These are phyloP conservation scores for Dynastes hyllus DNA, from an alignment of 2,888 invertebrate species.

Conservation along the genomic window DNA sequence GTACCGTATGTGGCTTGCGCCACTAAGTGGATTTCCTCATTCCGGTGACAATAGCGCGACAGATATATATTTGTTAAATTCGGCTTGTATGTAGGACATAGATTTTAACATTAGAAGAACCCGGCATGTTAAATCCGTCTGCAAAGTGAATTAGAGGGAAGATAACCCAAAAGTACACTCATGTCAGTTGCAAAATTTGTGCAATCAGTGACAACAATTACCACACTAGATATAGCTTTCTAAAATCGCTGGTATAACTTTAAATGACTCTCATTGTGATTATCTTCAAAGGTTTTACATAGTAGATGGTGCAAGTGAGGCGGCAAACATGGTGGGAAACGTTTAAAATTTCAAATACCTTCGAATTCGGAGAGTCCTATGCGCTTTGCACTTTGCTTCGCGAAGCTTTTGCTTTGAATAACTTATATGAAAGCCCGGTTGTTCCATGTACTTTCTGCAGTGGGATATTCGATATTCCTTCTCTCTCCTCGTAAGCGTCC, in stretches of 20 bases:
- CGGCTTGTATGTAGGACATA: too few relatives aligned
- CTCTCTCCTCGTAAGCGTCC: neutral
- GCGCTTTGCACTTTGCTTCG: constrained; percentile 2
- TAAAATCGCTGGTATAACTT: too few relatives aligned
- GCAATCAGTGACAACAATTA: too few relatives aligned
- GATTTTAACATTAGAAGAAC: too few relatives aligned
- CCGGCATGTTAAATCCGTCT: too few relatives aligned
- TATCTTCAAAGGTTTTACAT: too few relatives aligned
- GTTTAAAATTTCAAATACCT: constrained; percentile 33
- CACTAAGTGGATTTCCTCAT: constrained; percentile 2
- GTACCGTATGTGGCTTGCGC: neutral
- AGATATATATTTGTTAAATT: neutral
- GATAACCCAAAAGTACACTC: too few relatives aligned
- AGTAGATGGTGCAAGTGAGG: neutral
- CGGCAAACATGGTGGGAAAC: neutral
- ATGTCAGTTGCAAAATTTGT: too few relatives aligned
- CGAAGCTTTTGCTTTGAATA: neutral
- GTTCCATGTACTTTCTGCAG: neutral
- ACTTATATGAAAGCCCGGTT: neutral
- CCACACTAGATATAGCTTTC: too few relatives aligned
- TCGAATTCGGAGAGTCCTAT: constrained; percentile 8
- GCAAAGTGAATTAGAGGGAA: too few relatives aligned
- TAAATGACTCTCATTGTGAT: too few relatives aligned
- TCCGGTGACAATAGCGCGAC: neutral
- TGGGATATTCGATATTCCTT: too few relatives aligned